Conservation (phyloP, 2,888 invertebrate genomes). For the Aproaerema taeniolella region DNA sequence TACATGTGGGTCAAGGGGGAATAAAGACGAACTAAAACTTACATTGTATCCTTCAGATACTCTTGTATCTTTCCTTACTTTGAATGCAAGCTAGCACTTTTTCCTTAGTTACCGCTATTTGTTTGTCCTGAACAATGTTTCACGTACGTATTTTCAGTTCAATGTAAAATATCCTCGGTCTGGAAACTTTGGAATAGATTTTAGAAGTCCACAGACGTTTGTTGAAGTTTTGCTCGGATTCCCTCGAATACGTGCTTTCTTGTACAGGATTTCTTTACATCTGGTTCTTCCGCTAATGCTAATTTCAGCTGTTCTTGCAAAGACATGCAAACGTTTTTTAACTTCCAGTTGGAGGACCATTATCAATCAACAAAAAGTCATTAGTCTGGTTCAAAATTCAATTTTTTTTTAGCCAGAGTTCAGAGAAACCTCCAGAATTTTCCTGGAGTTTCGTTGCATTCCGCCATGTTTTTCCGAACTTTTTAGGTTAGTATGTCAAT, state of each 20-base stretch:
- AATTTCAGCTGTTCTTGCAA: constrained; percentile 9
- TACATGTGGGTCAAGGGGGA: constrained; percentile 7
- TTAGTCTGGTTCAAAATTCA: neutral
- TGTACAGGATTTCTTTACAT: constrained; percentile 18
- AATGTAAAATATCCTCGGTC: constrained; percentile 26
- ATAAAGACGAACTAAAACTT: constrained; percentile 9
- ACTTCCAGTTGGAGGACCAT: constrained; percentile 4
- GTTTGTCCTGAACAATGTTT: constrained; percentile 23
- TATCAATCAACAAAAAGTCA: constrained; percentile 1
- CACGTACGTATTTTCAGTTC: constrained; percentile 22
- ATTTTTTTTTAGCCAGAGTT: too few relatives aligned
- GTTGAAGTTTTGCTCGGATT: constrained; percentile 31
- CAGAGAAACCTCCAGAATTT: too few relatives aligned
- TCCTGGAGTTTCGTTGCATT: too few relatives aligned
- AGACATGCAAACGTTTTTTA: constrained; percentile 3
- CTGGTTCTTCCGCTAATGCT: constrained; percentile 11
- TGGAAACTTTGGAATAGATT: constrained; percentile 33
- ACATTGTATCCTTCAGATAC: constrained; percentile 3
- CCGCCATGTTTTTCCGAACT: too few relatives aligned
- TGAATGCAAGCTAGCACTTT: constrained; percentile 10
- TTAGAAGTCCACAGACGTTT: constrained; percentile 28
- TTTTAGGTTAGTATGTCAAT: too few relatives aligned
- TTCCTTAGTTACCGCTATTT: constrained; percentile 18
- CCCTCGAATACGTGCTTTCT: constrained; percentile 26
- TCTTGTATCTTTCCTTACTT: constrained; percentile 6